Conservation (phyloP, 64 coral and sea anemone genomes). For the Trachythela sp. region DNA sequence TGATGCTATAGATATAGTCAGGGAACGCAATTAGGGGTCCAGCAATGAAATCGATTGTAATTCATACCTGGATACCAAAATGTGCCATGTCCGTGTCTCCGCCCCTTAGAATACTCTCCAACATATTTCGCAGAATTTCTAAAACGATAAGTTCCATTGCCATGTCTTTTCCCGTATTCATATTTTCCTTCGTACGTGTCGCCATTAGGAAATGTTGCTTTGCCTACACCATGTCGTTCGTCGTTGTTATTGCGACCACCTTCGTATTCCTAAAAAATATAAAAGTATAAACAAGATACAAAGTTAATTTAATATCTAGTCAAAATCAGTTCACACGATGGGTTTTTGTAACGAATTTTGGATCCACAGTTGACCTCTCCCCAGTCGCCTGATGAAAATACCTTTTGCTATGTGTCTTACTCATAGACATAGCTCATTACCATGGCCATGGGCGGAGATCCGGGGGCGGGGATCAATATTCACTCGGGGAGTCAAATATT, state of each 20-base stretch:
- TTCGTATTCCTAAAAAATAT: slow-evolving; percentile 67
- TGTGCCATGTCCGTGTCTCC: slow-evolving; percentile 82
- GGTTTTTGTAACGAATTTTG: too few relatives aligned
- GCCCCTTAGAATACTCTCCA: slow-evolving; percentile 69
- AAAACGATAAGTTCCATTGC: slow-evolving; percentile 92
- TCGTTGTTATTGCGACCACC: slow-evolving; percentile 84
- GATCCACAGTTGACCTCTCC: too few relatives aligned
- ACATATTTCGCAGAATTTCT: slow-evolving; percentile 80
- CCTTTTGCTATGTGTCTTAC: too few relatives aligned
- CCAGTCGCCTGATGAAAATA: too few relatives aligned
- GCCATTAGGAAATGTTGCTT: slow-evolving; percentile 80
- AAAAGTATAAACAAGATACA: neutral
- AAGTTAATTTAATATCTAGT: neutral
- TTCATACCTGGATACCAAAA: slow-evolving; percentile 87
- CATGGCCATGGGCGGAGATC: too few relatives aligned
- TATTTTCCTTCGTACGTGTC: slow-evolving; percentile 91
- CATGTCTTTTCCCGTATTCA: slow-evolving; percentile 79
- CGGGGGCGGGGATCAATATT: too few relatives aligned
- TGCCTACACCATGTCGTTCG: slow-evolving; percentile 83
- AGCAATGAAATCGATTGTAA: too few relatives aligned
- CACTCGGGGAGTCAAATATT: too few relatives aligned
- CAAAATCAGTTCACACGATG: neutral
- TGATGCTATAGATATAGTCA: too few relatives aligned
- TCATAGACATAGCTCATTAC: too few relatives aligned
- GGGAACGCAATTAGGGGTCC: too few relatives aligned